These are phyloP conservation scores for Echeneis naucrates DNA, from an alignment of 2,797 vertebrate genomes.

Conservation along the genomic window DNA sequence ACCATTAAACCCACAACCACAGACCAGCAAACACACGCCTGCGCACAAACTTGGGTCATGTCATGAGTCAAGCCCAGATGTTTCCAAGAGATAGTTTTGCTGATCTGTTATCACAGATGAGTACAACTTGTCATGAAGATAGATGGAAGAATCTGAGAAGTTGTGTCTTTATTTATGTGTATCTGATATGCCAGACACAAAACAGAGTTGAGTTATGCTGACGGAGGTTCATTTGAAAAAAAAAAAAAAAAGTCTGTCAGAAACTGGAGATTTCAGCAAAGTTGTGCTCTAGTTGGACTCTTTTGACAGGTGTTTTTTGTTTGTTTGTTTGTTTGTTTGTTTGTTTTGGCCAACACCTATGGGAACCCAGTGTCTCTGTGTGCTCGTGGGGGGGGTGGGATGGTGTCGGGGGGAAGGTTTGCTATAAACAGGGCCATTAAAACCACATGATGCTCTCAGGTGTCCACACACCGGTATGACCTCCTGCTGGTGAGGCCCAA, in stretches of 20 bases:
- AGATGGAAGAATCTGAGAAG: constrained; percentile 37
- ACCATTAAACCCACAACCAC: constrained; percentile 14
- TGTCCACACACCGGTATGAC: constrained; percentile 51
- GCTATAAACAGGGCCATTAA: constrained; percentile 56
- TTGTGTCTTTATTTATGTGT: constrained; percentile 35
- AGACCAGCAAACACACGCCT: constrained; percentile 20
- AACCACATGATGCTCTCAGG: constrained; percentile 51
- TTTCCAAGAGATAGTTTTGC: constrained; percentile 63
- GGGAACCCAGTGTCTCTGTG: constrained; percentile 46
- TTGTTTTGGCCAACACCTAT: constrained; percentile 48
- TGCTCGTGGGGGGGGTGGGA: neutral
- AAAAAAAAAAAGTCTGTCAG: constrained; percentile 31
- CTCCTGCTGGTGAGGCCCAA: constrained; percentile 49
- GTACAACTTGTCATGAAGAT: constrained; percentile 58
- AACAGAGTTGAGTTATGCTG: constrained; percentile 54
- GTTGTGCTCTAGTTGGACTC: constrained; percentile 16
- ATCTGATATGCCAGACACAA: constrained; percentile 37
- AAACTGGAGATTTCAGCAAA: constrained; percentile 51
- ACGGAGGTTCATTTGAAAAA: constrained; percentile 28
- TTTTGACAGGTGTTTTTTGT: constrained; percentile 50
- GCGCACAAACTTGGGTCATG: constrained; percentile 29
- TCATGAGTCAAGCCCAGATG: constrained; percentile 50
- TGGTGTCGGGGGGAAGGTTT: constrained; percentile 9
- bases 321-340: no score
- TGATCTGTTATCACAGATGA: constrained; percentile 57